A percentile compares a stretch with the other conserved stretches of the same genome.
phyloP scores from a whole-genome alignment of 2,113 vertebrate species.

The Kryptolebias marmoratus region DNA sequence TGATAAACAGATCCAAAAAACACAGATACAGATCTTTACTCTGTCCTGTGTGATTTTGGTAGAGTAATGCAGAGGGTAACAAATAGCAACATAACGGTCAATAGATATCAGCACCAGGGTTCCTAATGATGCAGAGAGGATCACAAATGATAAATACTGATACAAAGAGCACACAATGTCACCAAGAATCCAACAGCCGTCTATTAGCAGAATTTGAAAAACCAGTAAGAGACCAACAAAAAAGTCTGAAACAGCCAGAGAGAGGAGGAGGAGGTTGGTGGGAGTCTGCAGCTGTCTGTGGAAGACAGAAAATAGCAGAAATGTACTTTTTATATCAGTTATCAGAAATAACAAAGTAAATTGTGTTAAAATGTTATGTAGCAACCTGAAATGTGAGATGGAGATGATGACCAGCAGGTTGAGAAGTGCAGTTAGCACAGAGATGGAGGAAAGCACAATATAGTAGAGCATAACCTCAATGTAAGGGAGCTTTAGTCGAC shows the following conservation, averaged over 20 bases:
- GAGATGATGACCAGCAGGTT: background rate
- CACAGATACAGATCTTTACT: background rate
- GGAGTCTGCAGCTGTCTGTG: constrained; percentile 2
- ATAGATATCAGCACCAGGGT: constrained; percentile 9
- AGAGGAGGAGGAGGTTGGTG: constrained; percentile 1
- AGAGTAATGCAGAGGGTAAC: background rate
- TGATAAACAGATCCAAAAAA: background rate
- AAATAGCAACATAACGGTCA: too few relatives aligned
- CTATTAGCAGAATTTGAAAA: background rate
- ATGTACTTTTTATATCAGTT: background rate
- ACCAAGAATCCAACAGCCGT: background rate
- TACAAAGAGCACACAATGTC: background rate
- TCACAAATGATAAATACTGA: too few relatives aligned
- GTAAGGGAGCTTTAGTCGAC: background rate
- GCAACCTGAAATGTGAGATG: background rate
- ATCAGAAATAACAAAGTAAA: too few relatives aligned
- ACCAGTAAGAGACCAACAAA: background rate
- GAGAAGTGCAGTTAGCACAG: background rate
- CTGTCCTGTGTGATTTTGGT: background rate
- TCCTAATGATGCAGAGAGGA: background rate
- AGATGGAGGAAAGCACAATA: constrained; percentile 15
- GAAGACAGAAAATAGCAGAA: background rate
- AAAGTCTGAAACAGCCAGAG: constrained; percentile 5
- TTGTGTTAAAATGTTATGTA: background rate
- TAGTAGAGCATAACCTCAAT: background rate